These are phyloP conservation scores for Gymnothorax reevesii DNA, from an alignment of 2,797 vertebrate species.

Conservation along the genomic window DNA sequence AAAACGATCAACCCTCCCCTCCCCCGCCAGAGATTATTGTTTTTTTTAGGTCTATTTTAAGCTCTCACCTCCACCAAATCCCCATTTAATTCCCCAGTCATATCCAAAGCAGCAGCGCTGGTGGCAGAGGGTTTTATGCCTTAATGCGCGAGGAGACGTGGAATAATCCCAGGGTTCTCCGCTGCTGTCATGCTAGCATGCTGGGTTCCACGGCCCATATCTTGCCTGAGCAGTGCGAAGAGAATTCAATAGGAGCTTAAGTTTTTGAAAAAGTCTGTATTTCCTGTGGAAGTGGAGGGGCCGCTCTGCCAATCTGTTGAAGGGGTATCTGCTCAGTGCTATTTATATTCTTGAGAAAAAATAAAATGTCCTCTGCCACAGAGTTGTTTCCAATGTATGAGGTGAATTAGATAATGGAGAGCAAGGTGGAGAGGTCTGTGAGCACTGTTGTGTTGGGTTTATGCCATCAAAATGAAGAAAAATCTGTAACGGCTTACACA, in stretches of 20 bases:
- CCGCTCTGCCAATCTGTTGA: not conserved
- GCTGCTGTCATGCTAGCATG: not conserved
- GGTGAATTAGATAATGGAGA: not conserved
- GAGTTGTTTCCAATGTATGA: too few relatives aligned
- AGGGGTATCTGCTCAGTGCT: not conserved
- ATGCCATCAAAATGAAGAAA: too few relatives aligned
- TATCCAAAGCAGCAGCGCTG: not conserved
- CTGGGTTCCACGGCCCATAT: not conserved
- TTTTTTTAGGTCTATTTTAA: conserved; percentile 22
- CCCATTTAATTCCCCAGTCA: conserved; percentile 50
- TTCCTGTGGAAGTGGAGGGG: not conserved
- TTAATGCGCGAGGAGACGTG: not conserved
- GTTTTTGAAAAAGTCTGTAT: not conserved
- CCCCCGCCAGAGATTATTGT: not conserved
- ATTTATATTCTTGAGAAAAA: not conserved
- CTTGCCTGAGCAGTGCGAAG: not conserved
- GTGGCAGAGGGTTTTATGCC: not conserved
- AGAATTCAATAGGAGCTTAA: not conserved
- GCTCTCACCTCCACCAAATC: conserved; percentile 34
- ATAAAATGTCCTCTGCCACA: too few relatives aligned
- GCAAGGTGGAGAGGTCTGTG: not conserved
- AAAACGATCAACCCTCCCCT: too few relatives aligned
- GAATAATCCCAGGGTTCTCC: not conserved
- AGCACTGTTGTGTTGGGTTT: not conserved
- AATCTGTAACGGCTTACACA: too few relatives aligned